phyloP scores from a whole-genome alignment of 1,140 invertebrate species.

The Caenorhabditis remanei region DNA sequence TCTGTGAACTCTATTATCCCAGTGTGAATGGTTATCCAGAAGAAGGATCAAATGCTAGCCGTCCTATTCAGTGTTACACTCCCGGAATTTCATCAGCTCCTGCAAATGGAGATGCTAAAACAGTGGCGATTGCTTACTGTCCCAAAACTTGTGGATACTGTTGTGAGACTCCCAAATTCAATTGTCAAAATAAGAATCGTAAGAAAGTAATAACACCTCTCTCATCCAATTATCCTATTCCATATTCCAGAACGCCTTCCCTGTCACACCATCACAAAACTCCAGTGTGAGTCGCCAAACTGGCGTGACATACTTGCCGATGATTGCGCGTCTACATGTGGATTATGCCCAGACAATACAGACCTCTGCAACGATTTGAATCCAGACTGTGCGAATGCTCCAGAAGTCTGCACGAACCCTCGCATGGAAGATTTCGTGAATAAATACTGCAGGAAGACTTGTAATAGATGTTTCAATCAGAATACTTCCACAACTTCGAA shows the following conservation, averaged over 20 bases:
- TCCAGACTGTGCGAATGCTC: not conserved
- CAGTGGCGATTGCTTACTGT: conserved; percentile 13
- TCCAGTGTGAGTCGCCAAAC: not conserved
- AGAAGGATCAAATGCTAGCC: not conserved
- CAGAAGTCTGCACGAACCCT: not conserved
- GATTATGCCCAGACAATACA: conserved; percentile 33
- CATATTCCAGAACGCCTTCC: not conserved
- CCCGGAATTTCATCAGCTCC: not conserved
- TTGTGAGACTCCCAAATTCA: conserved; percentile 45
- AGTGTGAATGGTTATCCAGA: not conserved
- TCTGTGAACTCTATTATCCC: not conserved
- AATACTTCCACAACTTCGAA: not conserved
- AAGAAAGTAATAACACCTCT: not conserved
- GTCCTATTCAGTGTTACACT: not conserved
- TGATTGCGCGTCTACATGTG: conserved; percentile 52
- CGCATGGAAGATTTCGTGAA: not conserved
- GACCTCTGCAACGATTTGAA: no score
- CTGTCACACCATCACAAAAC: conserved; percentile 5
- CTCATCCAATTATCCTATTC: no score
- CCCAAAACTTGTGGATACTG: conserved; percentile 60
- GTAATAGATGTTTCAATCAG: not conserved
- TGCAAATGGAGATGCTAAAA: not conserved
- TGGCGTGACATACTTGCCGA: conserved; percentile 34
- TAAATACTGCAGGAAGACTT: conserved; percentile 5
- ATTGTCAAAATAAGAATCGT: conserved; percentile 48